Base-by-base conservation (phyloP, 2,797 vertebrate species). In the Rhinella marina region DNA sequence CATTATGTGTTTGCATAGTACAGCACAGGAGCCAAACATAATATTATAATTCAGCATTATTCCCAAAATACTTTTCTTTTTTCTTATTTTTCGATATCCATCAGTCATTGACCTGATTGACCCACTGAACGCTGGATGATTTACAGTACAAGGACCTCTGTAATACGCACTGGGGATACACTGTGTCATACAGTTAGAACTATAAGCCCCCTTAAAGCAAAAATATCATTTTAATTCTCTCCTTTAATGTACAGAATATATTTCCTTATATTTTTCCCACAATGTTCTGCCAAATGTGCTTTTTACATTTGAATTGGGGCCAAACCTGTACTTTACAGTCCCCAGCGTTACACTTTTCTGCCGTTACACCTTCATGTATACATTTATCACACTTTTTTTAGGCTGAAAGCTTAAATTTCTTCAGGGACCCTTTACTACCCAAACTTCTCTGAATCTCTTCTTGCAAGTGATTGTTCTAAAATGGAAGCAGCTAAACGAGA, bases 201-300 rank as follows among this genome's bases (percentile, higher is more conserved):
- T 56, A 57, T 32, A 21, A 12, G n/a, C 1, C 16, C 25, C 2
- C 54, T 56, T 56, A 32, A 8, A 21, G 17, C 76, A 79, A 80
- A 23, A 61, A 32, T 16, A 70, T 32, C 2, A 7, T 41, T 17
- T n/a, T 62, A 23, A 62, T 9, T 10, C 61, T 62, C 23, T 25
- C 10, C 32, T 21, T 72, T 50, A 2, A 48, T 11, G n/a, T 75
- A 50, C 21, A 50, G 32, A 48, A 50, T 72, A 57, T 27, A n/a
- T 85, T 77, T 29, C 52, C 25, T 75, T 61, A 41, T 21, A 21
- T 72, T 57, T 56, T 84, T 48, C 52, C 27, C 57, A 62, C 8
- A 62, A 76, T 62, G 25, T 3, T 57, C 68, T 64, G 73, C 86
- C 81, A 78, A 77, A 77, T 56, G 86, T 83, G 81, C 73, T 88